Base-by-base conservation (phyloP, 2,797 vertebrate species). In the Clarias fuscus region DNA sequence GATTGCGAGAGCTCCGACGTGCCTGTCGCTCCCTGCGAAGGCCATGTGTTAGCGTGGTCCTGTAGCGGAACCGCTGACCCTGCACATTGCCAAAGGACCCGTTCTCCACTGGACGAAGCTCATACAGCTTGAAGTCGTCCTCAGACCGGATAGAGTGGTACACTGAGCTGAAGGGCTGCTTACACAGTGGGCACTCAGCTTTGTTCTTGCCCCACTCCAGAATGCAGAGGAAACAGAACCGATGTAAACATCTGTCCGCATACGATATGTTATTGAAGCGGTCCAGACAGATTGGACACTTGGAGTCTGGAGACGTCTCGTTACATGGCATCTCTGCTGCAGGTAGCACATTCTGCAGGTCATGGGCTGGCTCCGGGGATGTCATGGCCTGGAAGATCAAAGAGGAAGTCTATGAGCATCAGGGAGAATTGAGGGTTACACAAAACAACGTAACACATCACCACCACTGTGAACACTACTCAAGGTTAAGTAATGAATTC, bases 151-250 rank as follows among this genome's bases (percentile, higher is more conserved):
- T 96, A 30, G 94, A 98, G 93, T 99, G 98, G 90, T 98, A 97
- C 85, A 99, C 98, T 37, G 97, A 97, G 90, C 94, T 94, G 90
- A 99, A 98, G 0, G 97, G 96, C 75, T 99, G 98, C 89, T 99
- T 99, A 93, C 98, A 99, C 0, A 99, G 93, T 0, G 98, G 98
- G 81, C 98, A 99, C 88, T 99, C 97, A 0, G 97, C 97, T 94
- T 99, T 99, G 95, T 98, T 99, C 92, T 98, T 99, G 59, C 98
- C 97, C 98, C 97, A 99, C 88, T 99, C 97, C 1, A 97, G 96
- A 87, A 99, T 97, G 91, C 98, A 99, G 24, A 95, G 95, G 91
- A 99, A 99, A 88, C 98, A 99, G 91, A 99, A 99, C 84, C 96
- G 97, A 83, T 99, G 98, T 79, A 97, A 93, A 90, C 98, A 99